Conservation (phyloP, 2,888 invertebrate genomes). For the Xestia ashworthii region DNA sequence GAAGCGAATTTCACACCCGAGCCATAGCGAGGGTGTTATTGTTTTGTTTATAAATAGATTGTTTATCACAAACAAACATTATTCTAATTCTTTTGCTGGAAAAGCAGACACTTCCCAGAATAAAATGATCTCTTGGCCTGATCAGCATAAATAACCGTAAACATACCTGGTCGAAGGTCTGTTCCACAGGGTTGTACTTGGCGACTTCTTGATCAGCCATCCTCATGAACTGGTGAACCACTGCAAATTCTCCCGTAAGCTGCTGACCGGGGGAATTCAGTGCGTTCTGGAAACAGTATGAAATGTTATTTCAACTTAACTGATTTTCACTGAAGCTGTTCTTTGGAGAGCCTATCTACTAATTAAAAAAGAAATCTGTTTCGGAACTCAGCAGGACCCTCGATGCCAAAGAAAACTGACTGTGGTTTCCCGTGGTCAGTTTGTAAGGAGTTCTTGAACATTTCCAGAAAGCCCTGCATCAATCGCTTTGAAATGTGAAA, state of each 20-base stretch:
- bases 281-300: conserved; percentile 87
- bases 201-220: conserved; percentile 92
- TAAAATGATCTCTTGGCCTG: not conserved
- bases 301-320: not conserved
- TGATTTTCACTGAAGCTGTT: not conserved
- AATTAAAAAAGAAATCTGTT: not conserved
- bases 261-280: conserved; percentile 87
- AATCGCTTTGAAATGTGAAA: not conserved
- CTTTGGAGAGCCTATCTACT: not conserved
- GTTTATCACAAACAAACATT: too few relatives aligned
- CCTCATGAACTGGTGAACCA: conserved; percentile 94
- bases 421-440: not conserved
- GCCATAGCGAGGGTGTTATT: too few relatives aligned
- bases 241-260: conserved; percentile 92
- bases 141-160: not conserved
- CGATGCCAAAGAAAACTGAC: not conserved
- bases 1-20: too few relatives aligned
- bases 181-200: conserved; percentile 79
- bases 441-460: not conserved
- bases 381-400: not conserved
- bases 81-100: too few relatives aligned
- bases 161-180: conserved; percentile 81
- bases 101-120: not conserved
- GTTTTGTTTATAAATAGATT: too few relatives aligned
- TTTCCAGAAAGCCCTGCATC: not conserved